Percentiles rank a stretch among this genome's conserved stretches.
Conservation (phyloP, 2,113 vertebrate genomes). For the Coreoperca whiteheadi region DNA sequence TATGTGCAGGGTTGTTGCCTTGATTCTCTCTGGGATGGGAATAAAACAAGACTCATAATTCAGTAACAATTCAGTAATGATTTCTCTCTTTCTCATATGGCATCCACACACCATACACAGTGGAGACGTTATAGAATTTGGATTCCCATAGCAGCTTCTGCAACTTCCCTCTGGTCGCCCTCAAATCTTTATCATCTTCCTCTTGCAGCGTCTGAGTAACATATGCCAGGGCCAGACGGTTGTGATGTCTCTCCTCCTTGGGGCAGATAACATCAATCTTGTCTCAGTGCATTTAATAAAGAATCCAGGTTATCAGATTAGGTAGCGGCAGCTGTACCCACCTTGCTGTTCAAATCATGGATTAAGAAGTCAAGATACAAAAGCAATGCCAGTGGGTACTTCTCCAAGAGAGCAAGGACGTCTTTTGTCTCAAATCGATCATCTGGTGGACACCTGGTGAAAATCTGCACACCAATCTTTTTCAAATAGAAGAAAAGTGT, state of each 20-base stretch:
- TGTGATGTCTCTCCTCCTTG: conserved; percentile 80
- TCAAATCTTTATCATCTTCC: conserved; percentile 40
- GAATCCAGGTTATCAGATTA: conserved; percentile 21
- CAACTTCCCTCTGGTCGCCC: conserved; percentile 67
- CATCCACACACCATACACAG: conserved; percentile 67
- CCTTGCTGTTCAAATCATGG: conserved; percentile 71
- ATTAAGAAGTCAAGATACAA: conserved; percentile 80
- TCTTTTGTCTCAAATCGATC: conserved; percentile 59
- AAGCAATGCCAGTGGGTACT: conserved; percentile 64
- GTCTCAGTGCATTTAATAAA: conserved; percentile 42
- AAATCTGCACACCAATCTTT: conserved; percentile 78
- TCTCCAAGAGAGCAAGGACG: conserved; percentile 66
- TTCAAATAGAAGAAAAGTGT: conserved; percentile 35
- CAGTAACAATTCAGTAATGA: background rate
- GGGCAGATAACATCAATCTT: conserved; percentile 40
- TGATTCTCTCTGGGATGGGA: conserved; percentile 62
- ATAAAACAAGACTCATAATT: background rate
- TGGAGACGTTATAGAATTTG: conserved; percentile 58
- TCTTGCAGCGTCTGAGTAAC: conserved; percentile 50
- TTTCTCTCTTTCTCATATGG: background rate
- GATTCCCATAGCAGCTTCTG: conserved; percentile 79
- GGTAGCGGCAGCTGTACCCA: conserved; percentile 36
- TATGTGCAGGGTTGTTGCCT: conserved; percentile 63
- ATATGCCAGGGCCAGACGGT: conserved; percentile 74
- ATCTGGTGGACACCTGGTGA: conserved; percentile 65